A percentile compares a stretch with the other conserved stretches of the same genome.
Conservation (phyloP, 2,113 vertebrate species). For the Trogon melanurus region DNA sequence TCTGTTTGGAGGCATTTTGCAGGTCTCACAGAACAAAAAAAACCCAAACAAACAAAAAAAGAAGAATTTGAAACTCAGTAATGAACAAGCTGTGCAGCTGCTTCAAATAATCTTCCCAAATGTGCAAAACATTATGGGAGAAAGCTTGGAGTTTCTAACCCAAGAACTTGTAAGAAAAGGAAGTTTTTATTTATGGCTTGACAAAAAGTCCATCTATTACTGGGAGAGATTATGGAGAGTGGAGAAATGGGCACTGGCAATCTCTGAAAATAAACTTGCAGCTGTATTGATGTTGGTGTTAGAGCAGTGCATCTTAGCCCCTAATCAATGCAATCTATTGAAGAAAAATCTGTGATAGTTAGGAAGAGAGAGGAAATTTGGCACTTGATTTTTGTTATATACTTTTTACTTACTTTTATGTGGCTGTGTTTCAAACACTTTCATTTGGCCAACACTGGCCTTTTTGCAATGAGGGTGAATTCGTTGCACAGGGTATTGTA, state of each 20-base stretch:
- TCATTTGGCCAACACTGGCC: background rate
- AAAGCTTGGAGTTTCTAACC: background rate
- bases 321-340: background rate
- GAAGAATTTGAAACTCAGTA: background rate
- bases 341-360: background rate
- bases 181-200: background rate
- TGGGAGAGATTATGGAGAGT: background rate
- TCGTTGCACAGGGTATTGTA: background rate
- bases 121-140: background rate
- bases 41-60: background rate
- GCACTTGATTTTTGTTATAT: background rate
- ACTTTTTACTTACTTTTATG: background rate
- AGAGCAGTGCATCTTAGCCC: background rate
- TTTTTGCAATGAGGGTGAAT: background rate
- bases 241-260: background rate
- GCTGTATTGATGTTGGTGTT: background rate
- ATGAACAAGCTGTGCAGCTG: background rate
- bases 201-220: background rate
- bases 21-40: background rate
- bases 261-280: background rate
- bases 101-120: background rate
- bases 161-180: background rate
- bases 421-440: background rate
- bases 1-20: background rate
- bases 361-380: background rate